Evolutionary conservation across 1,140 invertebrate species (phyloP), one percentile per base, ranked within the genome.

Genomic region (Chironomus striatipennis): DNA sequence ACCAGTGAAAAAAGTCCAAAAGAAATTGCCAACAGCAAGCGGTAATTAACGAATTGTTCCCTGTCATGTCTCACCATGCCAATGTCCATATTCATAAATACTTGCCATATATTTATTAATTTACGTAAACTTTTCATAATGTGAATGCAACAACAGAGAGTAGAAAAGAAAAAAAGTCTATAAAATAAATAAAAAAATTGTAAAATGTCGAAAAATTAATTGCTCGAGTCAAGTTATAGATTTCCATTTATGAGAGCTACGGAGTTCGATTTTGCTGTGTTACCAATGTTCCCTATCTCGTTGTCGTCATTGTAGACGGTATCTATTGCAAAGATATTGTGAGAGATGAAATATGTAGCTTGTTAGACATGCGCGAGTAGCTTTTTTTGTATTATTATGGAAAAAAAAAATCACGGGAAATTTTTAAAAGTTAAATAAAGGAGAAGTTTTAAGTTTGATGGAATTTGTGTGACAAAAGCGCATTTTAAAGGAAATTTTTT

Each of bases 181-280:
- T 47, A 47, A 47, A 47, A 47, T 47, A 47, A 5, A 47, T 47
- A 47, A 47, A 47, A 47, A 47, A 15, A 57, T n/a, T 57, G 47
- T 15, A 57, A 57, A 57, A 57, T 57, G 43, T 47, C 43, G 43
- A 47, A 47, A 43, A 47, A 57, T 57, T 57, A 57, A 57, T 57
- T 57, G 47, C 47, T 57, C n/a, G 47, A 12, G 24, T n/a, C 47
- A 57, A 57, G 47, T 57, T n/a, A n/a, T n/a, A 57, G 47, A n/a
- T 34, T 57, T 57, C 12, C 47, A 57, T 12, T 57, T 57, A 57
- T 57, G 5, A 57, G 12, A 15, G 47, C 47, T 2, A 34, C 5
- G 24, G 24, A 34, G 24, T 34, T 34, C 24, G 24, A 34, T 34
- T 57, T 57, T n/a, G 47, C 15, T 57, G 47, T 57, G 43, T 47